Base-by-base conservation (phyloP, 2,888 invertebrate species). In the Listrodromus nycthemerus region DNA sequence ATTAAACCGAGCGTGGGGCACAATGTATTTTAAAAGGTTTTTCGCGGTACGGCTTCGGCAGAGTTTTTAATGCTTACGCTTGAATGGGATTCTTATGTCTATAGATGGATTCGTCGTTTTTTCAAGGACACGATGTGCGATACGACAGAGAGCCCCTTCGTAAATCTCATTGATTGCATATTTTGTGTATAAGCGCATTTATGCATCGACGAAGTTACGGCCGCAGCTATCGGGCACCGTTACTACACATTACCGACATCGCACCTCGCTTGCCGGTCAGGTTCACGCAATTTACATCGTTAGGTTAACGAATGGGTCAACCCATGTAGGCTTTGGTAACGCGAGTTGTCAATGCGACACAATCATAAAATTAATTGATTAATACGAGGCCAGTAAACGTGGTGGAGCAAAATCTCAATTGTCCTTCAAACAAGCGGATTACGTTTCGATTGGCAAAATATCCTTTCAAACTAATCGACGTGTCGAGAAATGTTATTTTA, bases 41-140 rank as follows among this genome's bases (percentile, higher is more conserved):
- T 83, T 61, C 82, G 19, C 86, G 75, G 63, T 90, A 82, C 13
- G 90, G 89, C 87, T 90, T 90, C 90, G 55, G 74, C 80, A 80
- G 89, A 87, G 84, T 86, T 86, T 78, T 85, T 7, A 84, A 84
- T 73, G 86, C 84, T 66, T 80, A 77, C 78, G 78, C 66, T 48
- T 41, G 30, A 37, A 45, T 52, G 37, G 50, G 41, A 61, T 63
- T 37, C 10, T 30, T 45, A 79, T 41, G 55, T 33, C 52, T 48
- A 55, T 21, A 77, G 82, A 87, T 84, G 76, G 82, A 87, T 85
- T 86, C 65, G 70, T 73, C 30, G 55, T 71, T 76, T 19, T 41
- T 41, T 58, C 86, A 87, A 87, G 87, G 87, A 71, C 87, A 82
- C 81, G 37, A 82, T 73, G 61, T 30, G 61, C 19, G 45, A 30